Percentiles rank a stretch among this genome's conserved stretches.
These are phyloP conservation scores for Callopanchax toddi DNA, from an alignment of 2,113 vertebrate species.

Conservation along the genomic window DNA sequence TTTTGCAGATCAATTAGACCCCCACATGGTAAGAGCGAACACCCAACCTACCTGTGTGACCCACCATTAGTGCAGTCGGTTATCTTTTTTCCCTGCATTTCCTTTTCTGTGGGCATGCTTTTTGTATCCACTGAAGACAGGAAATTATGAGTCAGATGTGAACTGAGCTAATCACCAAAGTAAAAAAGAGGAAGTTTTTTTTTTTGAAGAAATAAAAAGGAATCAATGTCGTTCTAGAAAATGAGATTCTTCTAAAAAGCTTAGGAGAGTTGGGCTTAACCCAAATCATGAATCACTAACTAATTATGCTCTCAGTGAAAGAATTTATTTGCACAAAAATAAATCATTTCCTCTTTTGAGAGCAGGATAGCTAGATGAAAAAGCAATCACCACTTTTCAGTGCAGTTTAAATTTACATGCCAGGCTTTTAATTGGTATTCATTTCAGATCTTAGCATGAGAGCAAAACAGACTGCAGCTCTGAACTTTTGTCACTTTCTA, in stretches of 20 bases:
- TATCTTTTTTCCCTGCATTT: not conserved
- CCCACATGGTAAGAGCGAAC: not conserved
- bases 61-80: conserved; percentile 14
- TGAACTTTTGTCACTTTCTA: conserved; percentile 56
- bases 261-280: conserved; percentile 46
- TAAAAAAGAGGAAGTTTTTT: conserved; percentile 20
- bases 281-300: conserved; percentile 65
- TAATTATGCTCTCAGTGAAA: conserved; percentile 66
- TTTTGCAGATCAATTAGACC: not conserved
- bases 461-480: conserved; percentile 40
- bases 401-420: conserved; percentile 50
- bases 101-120: conserved; percentile 14
- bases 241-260: conserved; percentile 57
- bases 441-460: conserved; percentile 43
- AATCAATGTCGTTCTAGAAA: conserved; percentile 63
- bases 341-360: conserved; percentile 58
- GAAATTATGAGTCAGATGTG: conserved; percentile 44
- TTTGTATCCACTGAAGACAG: conserved; percentile 32
- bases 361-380: conserved; percentile 62
- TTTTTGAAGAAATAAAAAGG: conserved; percentile 21
- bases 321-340: conserved; percentile 60
- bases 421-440: conserved; percentile 55
- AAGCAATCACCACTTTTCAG: conserved; percentile 58
- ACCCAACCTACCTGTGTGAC: not conserved
- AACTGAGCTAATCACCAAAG: conserved; percentile 51